phyloP scores from a whole-genome alignment of 1,140 invertebrate genomes.

The Hyles euphorbiae region DNA sequence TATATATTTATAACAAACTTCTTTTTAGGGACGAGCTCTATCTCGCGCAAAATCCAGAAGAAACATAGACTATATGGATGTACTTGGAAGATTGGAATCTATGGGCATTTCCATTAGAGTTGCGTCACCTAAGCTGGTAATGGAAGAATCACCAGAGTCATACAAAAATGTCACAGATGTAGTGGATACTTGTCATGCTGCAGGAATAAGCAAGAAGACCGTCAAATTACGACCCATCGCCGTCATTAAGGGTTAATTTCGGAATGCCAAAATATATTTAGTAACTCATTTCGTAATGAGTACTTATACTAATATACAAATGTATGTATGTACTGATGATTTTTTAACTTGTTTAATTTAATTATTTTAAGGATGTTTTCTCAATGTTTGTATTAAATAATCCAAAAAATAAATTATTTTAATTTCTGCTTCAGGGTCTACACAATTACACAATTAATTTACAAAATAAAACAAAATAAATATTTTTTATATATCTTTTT shows the following conservation, averaged over 20 bases:
- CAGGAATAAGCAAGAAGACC: constrained; percentile 98
- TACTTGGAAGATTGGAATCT: constrained; percentile 89
- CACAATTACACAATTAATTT: no score
- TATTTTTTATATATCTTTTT: constrained; percentile 11
- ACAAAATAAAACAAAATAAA: neutral
- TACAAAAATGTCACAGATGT: constrained; percentile 99
- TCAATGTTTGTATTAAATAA: no score
- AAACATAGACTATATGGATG: constrained; percentile 95
- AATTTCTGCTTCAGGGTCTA: no score
- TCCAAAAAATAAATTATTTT: no score
- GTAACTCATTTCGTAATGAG: no score
- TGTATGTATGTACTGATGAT: no score
- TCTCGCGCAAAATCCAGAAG: constrained; percentile 97
- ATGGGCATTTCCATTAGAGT: constrained; percentile 98
- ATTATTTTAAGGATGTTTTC: no score
- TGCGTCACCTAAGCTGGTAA: constrained; percentile 98
- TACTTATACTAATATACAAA: no score
- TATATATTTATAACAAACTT: neutral
- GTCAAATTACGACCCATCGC: constrained; percentile 98
- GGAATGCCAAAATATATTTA: neutral
- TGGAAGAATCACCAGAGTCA: constrained; percentile 99
- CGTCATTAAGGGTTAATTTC: constrained; percentile 96
- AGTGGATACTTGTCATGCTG: constrained; percentile 98
- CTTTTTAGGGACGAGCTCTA: constrained; percentile 91
- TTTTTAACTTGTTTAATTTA: no score